A percentile compares a stretch with the other conserved stretches of the same genome.
Conservation (phyloP, 2,113 vertebrate genomes). For the Pseudorectes ferrugineus region DNA sequence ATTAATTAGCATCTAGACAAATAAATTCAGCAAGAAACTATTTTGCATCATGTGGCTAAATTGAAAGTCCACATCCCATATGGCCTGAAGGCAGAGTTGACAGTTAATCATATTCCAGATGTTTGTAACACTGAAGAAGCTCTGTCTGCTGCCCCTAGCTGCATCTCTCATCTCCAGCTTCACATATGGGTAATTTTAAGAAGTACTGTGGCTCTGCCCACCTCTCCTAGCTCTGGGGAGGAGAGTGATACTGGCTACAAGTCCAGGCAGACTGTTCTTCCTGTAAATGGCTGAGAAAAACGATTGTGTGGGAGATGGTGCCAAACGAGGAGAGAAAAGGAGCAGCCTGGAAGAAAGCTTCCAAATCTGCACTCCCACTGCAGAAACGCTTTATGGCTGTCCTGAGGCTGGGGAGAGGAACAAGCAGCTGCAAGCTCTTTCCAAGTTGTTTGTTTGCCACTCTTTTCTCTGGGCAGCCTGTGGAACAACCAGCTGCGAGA, state of each 20-base stretch:
- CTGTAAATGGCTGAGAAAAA: constrained; percentile 35
- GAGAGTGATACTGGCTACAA: not conserved
- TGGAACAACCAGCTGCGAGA: not conserved
- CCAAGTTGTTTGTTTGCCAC: constrained; percentile 15
- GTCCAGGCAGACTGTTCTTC: constrained; percentile 28
- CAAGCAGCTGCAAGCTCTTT: constrained; percentile 18
- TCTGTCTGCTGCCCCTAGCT: not conserved
- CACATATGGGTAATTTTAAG: not conserved
- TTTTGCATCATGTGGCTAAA: not conserved
- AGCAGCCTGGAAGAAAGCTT: constrained; percentile 47
- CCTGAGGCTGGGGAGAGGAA: constrained; percentile 33
- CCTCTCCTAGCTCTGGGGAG: not conserved
- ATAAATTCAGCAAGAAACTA: not conserved
- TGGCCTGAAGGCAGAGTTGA: not conserved
- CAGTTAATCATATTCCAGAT: not conserved
- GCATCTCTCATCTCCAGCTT: not conserved
- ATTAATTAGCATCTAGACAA: constrained; percentile 9
- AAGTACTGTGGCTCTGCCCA: not conserved
- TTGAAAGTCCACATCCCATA: not conserved
- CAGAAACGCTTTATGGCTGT: constrained; percentile 26
- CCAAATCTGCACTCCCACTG: constrained; percentile 26
- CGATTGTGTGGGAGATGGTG: not conserved
- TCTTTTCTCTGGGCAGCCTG: not conserved
- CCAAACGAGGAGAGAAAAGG: constrained; percentile 23
- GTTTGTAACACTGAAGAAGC: not conserved